A percentile compares a stretch with the other conserved stretches of the same genome.
Evolutionary conservation across 2,888 invertebrate species (phyloP).

Genomic region (Drosophila eohydei): DNA sequence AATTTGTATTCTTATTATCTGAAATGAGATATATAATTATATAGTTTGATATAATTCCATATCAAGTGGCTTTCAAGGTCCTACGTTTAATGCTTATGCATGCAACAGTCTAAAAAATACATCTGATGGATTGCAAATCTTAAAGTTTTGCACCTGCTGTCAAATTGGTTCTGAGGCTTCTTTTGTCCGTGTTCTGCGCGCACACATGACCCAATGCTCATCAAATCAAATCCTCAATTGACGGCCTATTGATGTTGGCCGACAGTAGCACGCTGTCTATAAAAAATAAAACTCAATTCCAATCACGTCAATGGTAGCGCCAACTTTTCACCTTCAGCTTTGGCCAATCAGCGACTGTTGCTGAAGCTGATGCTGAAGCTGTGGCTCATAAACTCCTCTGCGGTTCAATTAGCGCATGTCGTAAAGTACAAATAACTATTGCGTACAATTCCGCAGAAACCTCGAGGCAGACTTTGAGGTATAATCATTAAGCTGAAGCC

Average conservation of each 20-base stretch:
- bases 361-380: slow-evolving; percentile 15
- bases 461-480: slow-evolving; percentile 45
- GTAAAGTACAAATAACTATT: slow-evolving; percentile 78
- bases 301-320: slow-evolving; percentile 52
- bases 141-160: slow-evolving; percentile 32
- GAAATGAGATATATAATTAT: neutral
- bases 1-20: neutral
- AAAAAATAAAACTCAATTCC: slow-evolving; percentile 39
- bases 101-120: neutral
- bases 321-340: slow-evolving; percentile 62
- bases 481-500: slow-evolving; percentile 71
- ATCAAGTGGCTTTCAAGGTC: neutral
- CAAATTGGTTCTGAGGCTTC: slow-evolving; percentile 8
- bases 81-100: neutral
- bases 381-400: slow-evolving; percentile 68
- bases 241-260: slow-evolving; percentile 54
- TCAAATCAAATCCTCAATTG: slow-evolving; percentile 45
- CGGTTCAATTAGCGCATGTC: slow-evolving; percentile 76
- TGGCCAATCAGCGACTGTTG: slow-evolving; percentile 54
- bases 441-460: slow-evolving; percentile 64
- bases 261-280: slow-evolving; percentile 26
- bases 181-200: slow-evolving; percentile 12
- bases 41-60: neutral
- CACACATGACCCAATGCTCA: slow-evolving; percentile 39
- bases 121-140: slow-evolving; percentile 21